Base-by-base conservation (phyloP, 2,888 invertebrate genomes). In the Toxonevra muliebris region DNA sequence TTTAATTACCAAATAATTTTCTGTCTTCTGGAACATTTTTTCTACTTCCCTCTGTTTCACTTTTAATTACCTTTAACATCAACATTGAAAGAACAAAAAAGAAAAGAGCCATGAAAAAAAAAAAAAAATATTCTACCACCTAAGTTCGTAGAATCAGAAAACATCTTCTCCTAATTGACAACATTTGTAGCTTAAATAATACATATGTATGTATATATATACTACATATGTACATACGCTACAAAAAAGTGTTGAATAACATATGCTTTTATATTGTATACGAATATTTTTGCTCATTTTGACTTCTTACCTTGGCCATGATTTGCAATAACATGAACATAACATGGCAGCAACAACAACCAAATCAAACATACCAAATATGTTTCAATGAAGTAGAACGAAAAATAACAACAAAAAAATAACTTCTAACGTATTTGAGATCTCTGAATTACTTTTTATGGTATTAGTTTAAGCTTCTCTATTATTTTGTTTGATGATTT, bases 241-340 rank as follows among this genome's bases (percentile, higher is more conserved):
- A 10, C 15, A 20, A 55, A 55, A 55, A 8, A 55, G 55, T 57
- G 30, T 57, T 13, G 57, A 57, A 40, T 57, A 57, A 57, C 57
- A 30, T 20, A 57, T 57, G 57, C 57, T 57, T 57, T 30, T 15
- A 8, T 57, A 57, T 13, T 30, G 54, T 7, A 13, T 11, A 5
- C 40, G 13, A 11, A 17, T 55, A 17, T 55, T 9, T 57, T 57
- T 10, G 19, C 1, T 30, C 11, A 15, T n/a, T 17, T 17, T 7
- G 12, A 53, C 11, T 12, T 57, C 12, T 20, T 40, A 40, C 20
- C 40, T 30, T 57, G 57, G 40, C 57, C 30, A 13, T 57, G 57
- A 57, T 20, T 57, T 57, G 40, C 57, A 57, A 57, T 30, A 57
- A 20, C 17, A 57, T 7, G 30, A 30, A 30, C 30, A 4, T 30